Conservation (phyloP, 2,888 invertebrate genomes). For the Netelia virgata region DNA sequence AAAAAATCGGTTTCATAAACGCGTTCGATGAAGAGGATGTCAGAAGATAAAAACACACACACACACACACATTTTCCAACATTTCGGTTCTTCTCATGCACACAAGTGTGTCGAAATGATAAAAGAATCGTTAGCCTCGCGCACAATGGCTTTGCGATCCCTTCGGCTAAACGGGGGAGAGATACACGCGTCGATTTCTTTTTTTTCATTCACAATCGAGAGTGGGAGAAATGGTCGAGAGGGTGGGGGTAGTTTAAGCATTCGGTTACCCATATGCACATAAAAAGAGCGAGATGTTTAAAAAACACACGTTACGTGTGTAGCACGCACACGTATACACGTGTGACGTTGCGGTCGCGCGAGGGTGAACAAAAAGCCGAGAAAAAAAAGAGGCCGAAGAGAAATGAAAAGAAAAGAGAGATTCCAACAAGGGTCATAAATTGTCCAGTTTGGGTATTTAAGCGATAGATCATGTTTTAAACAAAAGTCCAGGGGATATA, state of each 20-base stretch:
- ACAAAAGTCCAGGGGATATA: constrained; percentile 79
- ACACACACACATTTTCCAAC: constrained; percentile 20
- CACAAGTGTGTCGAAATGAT: constrained; percentile 80
- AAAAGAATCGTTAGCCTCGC: constrained; percentile 75
- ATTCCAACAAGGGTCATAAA: constrained; percentile 78
- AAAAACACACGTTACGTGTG: constrained; percentile 12
- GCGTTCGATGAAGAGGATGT: constrained; percentile 23
- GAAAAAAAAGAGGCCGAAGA: constrained; percentile 44
- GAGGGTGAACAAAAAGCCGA: constrained; percentile 10
- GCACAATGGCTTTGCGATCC: constrained; percentile 47
- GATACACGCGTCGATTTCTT: constrained; percentile 76
- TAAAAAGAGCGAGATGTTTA: constrained; percentile 9
- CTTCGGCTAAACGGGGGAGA: background rate
- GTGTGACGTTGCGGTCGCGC: constrained; percentile 8
- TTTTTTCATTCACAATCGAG: constrained; percentile 51
- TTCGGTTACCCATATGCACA: background rate
- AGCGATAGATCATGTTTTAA: constrained; percentile 85
- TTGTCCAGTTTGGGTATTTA: constrained; percentile 82
- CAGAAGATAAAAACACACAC: background rate
- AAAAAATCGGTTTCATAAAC: constrained; percentile 37
- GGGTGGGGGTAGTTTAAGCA: constrained; percentile 5
- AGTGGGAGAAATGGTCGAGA: constrained; percentile 51
- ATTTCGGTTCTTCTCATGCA: constrained; percentile 24
- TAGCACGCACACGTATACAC: background rate
- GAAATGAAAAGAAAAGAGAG: constrained; percentile 68